Evolutionary conservation across 2,113 vertebrate genomes (phyloP).

Genomic region (Anser cygnoides): DNA sequence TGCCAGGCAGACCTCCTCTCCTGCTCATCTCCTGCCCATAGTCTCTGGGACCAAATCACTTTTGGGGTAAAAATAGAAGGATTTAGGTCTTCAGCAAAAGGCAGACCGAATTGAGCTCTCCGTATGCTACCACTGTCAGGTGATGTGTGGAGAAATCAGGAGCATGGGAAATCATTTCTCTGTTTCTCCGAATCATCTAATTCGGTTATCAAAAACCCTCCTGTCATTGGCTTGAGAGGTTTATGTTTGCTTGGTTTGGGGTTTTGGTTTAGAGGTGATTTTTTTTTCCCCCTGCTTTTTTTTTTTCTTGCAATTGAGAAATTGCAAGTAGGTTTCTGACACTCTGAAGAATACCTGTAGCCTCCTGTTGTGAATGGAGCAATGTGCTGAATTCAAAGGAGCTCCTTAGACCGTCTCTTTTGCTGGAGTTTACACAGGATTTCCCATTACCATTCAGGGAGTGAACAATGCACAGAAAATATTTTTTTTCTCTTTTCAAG

Average conservation of each 20-base stretch:
- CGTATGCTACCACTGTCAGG: neutral
- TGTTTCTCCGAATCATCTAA: neutral
- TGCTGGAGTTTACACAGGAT: constrained; percentile 49
- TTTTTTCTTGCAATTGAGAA: neutral
- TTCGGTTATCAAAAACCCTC: neutral
- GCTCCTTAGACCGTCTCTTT: neutral
- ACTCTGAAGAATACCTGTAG: constrained; percentile 27
- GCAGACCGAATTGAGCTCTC: neutral
- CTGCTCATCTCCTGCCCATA: neutral
- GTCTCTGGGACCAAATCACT: neutral
- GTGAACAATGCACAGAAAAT: neutral
- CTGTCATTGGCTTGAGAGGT: neutral
- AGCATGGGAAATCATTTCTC: neutral
- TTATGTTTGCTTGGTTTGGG: neutral
- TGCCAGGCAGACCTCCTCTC: neutral
- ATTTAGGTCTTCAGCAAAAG: neutral
- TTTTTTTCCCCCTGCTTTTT: neutral
- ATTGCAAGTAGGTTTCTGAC: constrained; percentile 9
- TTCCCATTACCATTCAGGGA: constrained; percentile 56
- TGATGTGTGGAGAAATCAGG: fast-evolving
- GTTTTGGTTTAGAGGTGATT: neutral
- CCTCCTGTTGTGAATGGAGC: neutral
- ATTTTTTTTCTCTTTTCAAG: neutral
- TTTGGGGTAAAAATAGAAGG: neutral
- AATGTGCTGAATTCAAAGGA: constrained; percentile 56